A percentile compares a stretch with the other conserved stretches of the same genome.
Evolutionary conservation across 1,140 invertebrate species (phyloP).

Genomic region (Dendroctonus valens): DNA sequence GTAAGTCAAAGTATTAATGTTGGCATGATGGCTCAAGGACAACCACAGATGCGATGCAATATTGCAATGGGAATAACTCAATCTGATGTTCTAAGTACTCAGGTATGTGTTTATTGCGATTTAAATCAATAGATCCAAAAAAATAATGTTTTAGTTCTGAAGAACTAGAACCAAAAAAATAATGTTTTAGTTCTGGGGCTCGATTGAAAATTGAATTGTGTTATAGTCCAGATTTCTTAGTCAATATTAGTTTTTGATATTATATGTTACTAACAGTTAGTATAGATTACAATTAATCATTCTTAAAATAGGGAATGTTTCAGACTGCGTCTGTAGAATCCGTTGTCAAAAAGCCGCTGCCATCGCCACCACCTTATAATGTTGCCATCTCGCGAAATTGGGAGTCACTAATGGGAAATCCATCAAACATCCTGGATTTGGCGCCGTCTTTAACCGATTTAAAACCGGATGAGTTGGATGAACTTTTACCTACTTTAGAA

Average conservation of each 20-base stretch:
- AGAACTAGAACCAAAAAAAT: too few relatives aligned
- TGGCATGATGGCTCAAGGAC: constrained; percentile 2
- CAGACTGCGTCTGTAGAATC: constrained; percentile 2
- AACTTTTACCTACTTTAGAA: constrained; percentile 59
- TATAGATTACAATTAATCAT: too few relatives aligned
- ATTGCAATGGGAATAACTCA: constrained; percentile 5
- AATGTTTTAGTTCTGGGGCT: too few relatives aligned
- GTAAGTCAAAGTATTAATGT: constrained; percentile 2
- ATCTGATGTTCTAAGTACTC: constrained; percentile 9
- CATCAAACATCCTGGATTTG: constrained; percentile 43
- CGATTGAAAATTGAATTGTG: too few relatives aligned
- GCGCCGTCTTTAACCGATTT: constrained; percentile 53
- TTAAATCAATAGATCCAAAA: too few relatives aligned
- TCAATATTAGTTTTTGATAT: too few relatives aligned
- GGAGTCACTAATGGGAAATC: constrained; percentile 40
- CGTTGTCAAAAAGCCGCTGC: constrained; percentile 27
- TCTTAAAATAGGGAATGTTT: too few relatives aligned
- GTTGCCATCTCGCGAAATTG: constrained; percentile 38
- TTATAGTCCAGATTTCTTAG: neutral
- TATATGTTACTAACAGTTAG: neutral
- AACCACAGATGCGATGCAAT: constrained; percentile 11
- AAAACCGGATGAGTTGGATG: constrained; percentile 60
- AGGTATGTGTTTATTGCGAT: constrained; percentile 4
- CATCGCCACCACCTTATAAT: constrained; percentile 37
- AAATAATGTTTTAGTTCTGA: too few relatives aligned